Base-by-base conservation (phyloP, 2,113 vertebrate genomes). In the Neogale vison region DNA sequence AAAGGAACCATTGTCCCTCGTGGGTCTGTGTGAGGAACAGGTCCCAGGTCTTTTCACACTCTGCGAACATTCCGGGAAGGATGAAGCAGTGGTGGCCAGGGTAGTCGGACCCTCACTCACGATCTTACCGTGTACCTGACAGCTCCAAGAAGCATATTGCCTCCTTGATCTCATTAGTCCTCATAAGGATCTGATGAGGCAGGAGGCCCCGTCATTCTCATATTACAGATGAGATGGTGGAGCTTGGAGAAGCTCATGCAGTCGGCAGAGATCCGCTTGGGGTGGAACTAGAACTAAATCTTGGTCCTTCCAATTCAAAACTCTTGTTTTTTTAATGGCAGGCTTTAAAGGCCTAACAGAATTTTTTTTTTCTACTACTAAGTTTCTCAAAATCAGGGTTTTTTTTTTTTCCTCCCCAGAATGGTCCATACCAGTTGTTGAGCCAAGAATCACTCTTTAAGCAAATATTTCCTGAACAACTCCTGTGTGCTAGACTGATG, bases 201-300 rank as follows among this genome's bases (percentile, higher is more conserved):
- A 88, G 52, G 57, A 90, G 95, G 80, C 69, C 24, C 29, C 36
- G 17, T 36, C 84, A 52, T 92, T 92, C 18, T 79, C 7, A 2
- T 96, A 96, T 96, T 93, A 52, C 29, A 86, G 45, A 69, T 92
- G 21, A 96, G 93, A 21, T 39, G 55, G 17, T 42, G 45, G 59
- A 85, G 80, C 85, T 88, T 45, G 69, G 31, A 71, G 36, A 82
- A 15, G 8, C 55, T 24, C 86, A 17, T 26, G 72, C 69, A 88
- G 29, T 95, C 97, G 81, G 31, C 47, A 29, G 84, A 97, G 59
- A 3, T 86, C 0, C 86, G 3, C 26, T 85, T 24, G 86, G 26
- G 74, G 45, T 88, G 10, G 26, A 42, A 12, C 18, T 23, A 67
- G 39, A 88, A 67, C 17, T 26, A 69, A 90, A 83, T 80, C 76